Evolutionary conservation across 2,113 vertebrate species (phyloP), one percentile per base, ranked within the genome.

Genomic region (Xiphophorus hellerii): DNA sequence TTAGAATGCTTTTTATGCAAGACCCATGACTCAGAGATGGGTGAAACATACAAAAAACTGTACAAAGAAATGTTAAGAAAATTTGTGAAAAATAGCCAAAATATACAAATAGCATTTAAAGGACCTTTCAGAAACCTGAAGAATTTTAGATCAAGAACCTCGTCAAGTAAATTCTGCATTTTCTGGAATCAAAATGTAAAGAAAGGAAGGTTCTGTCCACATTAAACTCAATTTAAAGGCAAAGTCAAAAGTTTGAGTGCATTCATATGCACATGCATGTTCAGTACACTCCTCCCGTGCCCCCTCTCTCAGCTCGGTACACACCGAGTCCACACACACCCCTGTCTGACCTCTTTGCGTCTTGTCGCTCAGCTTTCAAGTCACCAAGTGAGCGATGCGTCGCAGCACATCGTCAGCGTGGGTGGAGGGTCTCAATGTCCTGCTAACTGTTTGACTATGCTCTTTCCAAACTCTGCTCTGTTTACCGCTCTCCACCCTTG

Each of bases 361-460:
- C 66, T n/a, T 33, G 39, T 62, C 1, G 30, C 84, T 92, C 89
- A 89, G 85, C 87, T 81, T 84, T 90, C 69, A 68, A 82, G 91
- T 89, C 88, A 65, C 78, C 75, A 67, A 75, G 69, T 90, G 87
- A 88, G 83, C 71, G 61, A 82, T 87, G 90, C 75, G 84, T 76
- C 72, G 74, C 81, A 28, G 76, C 62, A 74, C 76, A 66, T 69
- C 14, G 68, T 72, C 66, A 71, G 81, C 81, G 77, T 69, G 77
- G 80, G 60, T 70, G 33, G 63, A 84, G 87, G 84, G 87, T 91
- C 90, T 91, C 83, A 54, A 71, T 72, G 28, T 71, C 90, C 75
- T 17, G 58, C 77, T 85, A 87, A 84, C 85, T 87, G 84, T 86
- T 87, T 92, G 86, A 92, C 89, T 88, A 88, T 90, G 83, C 82